phyloP scores from a whole-genome alignment of 2,888 invertebrate species.

The Macrosoma leucophasiata region DNA sequence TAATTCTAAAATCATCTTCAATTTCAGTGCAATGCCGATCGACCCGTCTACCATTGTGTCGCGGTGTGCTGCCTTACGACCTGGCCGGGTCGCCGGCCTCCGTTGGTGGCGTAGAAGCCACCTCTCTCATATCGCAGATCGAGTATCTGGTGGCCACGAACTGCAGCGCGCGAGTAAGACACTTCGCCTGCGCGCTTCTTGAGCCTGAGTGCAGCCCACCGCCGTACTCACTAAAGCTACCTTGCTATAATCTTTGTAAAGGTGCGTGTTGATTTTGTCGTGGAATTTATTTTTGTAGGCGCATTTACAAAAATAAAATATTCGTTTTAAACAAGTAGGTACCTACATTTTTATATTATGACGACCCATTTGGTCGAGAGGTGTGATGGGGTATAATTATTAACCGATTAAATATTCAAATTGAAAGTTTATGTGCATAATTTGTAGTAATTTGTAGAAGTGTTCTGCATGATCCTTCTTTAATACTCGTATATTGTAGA shows the following conservation, averaged over 20 bases:
- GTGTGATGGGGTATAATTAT: too few species aligned
- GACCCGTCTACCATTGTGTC: constrained; percentile 69
- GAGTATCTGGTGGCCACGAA: constrained; percentile 77
- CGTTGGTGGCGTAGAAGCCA: constrained; percentile 51
- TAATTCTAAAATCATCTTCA: neutral
- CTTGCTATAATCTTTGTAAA: constrained; percentile 80
- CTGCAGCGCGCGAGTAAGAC: constrained; percentile 77
- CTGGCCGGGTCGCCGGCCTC: constrained; percentile 70
- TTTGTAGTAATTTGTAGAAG: too few species aligned
- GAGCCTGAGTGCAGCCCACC: constrained; percentile 81
- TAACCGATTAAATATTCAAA: too few species aligned
- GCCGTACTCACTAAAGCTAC: constrained; percentile 74
- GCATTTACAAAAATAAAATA: too few species aligned
- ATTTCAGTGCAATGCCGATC: constrained; percentile 71
- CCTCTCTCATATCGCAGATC: constrained; percentile 69
- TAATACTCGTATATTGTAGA: too few species aligned
- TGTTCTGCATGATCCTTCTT: too few species aligned
- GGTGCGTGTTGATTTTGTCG: too few species aligned
- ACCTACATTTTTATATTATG: too few species aligned
- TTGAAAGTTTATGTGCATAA: too few species aligned
- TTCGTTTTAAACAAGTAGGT: too few species aligned
- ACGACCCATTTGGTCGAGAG: too few species aligned
- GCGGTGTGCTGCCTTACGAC: constrained; percentile 81
- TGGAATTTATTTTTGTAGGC: too few species aligned
- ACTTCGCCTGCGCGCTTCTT: constrained; percentile 78